Conservation (phyloP, 1,140 invertebrate genomes). For the Hestina assimilis region DNA sequence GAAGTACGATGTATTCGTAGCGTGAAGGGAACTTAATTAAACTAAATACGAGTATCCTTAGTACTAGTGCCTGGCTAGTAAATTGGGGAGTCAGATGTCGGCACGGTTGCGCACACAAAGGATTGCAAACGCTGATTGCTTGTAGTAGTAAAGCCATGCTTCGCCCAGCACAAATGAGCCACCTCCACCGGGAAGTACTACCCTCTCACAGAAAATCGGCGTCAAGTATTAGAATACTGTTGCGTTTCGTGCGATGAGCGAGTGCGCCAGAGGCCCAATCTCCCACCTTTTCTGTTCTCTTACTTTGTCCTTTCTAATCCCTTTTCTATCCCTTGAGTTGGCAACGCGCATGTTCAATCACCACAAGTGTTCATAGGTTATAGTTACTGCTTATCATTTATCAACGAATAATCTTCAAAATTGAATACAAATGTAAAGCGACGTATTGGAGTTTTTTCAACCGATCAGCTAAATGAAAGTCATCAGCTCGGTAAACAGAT, state of each 20-base stretch:
- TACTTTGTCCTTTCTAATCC: too few species aligned
- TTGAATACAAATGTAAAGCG: neutral
- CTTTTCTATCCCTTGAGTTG: too few species aligned
- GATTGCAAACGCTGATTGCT: neutral
- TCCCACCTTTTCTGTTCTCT: too few species aligned
- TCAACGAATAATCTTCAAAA: neutral
- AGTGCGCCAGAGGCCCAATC: too few species aligned
- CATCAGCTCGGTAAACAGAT: conserved; percentile 15
- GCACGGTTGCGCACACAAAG: neutral
- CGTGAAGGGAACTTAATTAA: neutral
- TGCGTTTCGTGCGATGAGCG: too few species aligned
- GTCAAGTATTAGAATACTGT: too few species aligned
- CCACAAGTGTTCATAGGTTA: too few species aligned
- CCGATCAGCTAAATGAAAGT: conserved; percentile 9
- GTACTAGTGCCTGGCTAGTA: neutral
- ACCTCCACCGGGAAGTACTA: neutral
- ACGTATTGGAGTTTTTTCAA: neutral
- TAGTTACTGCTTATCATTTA: neutral
- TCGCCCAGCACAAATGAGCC: too few species aligned
- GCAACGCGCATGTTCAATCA: too few species aligned
- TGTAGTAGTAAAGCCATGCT: too few species aligned
- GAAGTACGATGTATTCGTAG: too few species aligned
- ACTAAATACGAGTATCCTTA: conserved; percentile 2
- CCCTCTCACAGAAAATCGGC: too few species aligned
- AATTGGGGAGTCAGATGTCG: neutral